Conservation (phyloP, 2,888 invertebrate species). For the Dinocampus coccinellae region DNA sequence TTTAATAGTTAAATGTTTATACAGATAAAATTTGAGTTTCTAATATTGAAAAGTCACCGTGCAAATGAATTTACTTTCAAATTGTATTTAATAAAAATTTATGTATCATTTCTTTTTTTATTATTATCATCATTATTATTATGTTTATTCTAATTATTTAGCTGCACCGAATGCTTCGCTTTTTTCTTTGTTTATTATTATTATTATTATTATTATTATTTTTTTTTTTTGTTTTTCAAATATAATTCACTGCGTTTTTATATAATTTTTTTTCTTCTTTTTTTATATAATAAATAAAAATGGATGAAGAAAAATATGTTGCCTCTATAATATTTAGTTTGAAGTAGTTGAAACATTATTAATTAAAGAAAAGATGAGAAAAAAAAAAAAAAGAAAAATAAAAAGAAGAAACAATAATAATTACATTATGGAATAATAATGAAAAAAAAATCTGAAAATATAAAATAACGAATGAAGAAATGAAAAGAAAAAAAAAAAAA, state of each 20-base stretch:
- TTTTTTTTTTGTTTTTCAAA: no score
- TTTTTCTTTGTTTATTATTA: slow-evolving; percentile 39
- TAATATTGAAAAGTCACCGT: background rate
- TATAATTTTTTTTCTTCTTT: slow-evolving; percentile 34
- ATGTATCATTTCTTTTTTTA: background rate
- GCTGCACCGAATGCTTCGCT: slow-evolving; percentile 65
- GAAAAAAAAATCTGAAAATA: slow-evolving; percentile 38
- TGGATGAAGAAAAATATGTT: slow-evolving; percentile 52
- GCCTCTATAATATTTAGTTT: slow-evolving; percentile 65
- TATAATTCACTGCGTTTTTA: slow-evolving; percentile 58
- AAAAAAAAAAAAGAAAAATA: slow-evolving; percentile 54
- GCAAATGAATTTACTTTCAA: slow-evolving; percentile 7
- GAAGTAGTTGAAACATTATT: slow-evolving; percentile 64
- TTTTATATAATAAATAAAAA: slow-evolving; percentile 38
- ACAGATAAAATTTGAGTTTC: background rate
- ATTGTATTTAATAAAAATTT: slow-evolving; percentile 36
- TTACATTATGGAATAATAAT: slow-evolving; percentile 53
- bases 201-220: no score
- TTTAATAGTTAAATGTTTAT: no score
- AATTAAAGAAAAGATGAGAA: slow-evolving; percentile 58
- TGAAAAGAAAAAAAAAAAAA: slow-evolving; percentile 50
- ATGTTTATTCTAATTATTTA: slow-evolving; percentile 58
- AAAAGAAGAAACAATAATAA: slow-evolving; percentile 50
- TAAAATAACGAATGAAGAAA: background rate
- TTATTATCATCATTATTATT: no score